Evolutionary conservation across 2,888 invertebrate species (phyloP), one percentile per base, ranked within the genome.

Genomic region (Graphium colonna): DNA sequence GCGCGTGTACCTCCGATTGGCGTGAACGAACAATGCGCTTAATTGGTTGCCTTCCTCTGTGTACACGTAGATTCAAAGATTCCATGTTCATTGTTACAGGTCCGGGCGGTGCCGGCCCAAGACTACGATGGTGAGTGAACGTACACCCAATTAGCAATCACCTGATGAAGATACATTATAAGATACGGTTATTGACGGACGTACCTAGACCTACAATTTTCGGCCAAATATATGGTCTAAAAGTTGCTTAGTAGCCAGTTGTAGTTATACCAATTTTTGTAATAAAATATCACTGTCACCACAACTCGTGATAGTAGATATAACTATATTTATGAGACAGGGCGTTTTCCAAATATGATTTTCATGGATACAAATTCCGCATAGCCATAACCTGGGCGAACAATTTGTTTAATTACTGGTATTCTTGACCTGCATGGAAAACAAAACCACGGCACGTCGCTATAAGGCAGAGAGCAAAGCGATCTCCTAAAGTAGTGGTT

Each of bases 41-140:
- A 74, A 74, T 77, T 72, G 67, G 61, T 60, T 67, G 64, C 57
- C 56, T 67, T 64, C 73, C 75, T 36, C 36, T 7, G 12, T 36
- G 36, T 36, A 12, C 36, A 3, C 5, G 21, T 2, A 5, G 3
- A 21, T 21, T 21, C 21, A 21, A 21, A 21, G 21, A 57, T 65
- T 76, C 68, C 76, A 82, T 82, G 77, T 69, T 79, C 75, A 76
- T 86, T 89, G 83, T 90, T 90, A 61, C 88, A 90, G 90, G 68
- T 86, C 61, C 78, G 70, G 62, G 67, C 77, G 56, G 79, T 68
- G 60, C 68, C 77, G 68, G 75, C 86, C 59, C 91, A 91, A 83
- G 91, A 91, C 70, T 91, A 91, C 69, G 91, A 91, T 70, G 91
- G 90, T 91, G 69, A 78, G 87, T 66, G 44, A 41, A 47, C 36